A percentile compares a stretch with the other conserved stretches of the same genome.
phyloP scores from a whole-genome alignment of 2,888 invertebrate species.

The Octonoba sinensis region DNA sequence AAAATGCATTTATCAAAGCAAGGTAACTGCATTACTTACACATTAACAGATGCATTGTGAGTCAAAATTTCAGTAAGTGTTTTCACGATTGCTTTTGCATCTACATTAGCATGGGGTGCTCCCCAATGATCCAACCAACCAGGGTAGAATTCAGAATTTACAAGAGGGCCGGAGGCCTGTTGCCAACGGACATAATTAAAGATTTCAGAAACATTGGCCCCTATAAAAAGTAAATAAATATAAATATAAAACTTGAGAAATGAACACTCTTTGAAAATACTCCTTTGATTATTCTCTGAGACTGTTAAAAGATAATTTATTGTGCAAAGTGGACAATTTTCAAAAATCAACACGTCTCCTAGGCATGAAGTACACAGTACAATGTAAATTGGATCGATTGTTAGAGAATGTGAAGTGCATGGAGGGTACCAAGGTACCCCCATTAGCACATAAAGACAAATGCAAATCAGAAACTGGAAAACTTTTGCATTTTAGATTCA shows the following conservation, averaged over 20 bases:
- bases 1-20: neutral
- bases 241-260: neutral
- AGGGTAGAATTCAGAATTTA: conserved; percentile 92
- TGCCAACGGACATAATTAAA: conserved; percentile 72
- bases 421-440: too few species aligned
- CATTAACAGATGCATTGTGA: conserved; percentile 71
- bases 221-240: conserved; percentile 18
- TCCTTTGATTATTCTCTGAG: too few species aligned
- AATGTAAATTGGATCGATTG: too few species aligned
- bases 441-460: too few species aligned
- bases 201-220: conserved; percentile 67
- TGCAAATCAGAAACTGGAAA: too few species aligned
- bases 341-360: too few species aligned
- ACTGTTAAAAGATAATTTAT: too few species aligned
- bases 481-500: too few species aligned
- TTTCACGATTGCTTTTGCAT: conserved; percentile 74
- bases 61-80: conserved; percentile 76
- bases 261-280: neutral
- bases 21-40: conserved; percentile 67
- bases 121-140: conserved; percentile 95
- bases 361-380: too few species aligned
- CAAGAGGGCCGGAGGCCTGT: conserved; percentile 80
- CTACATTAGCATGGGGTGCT: conserved; percentile 76
- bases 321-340: too few species aligned
- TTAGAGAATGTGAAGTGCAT: too few species aligned